Base-by-base conservation (phyloP, 2,797 vertebrate species). In the Agapornis canus region DNA sequence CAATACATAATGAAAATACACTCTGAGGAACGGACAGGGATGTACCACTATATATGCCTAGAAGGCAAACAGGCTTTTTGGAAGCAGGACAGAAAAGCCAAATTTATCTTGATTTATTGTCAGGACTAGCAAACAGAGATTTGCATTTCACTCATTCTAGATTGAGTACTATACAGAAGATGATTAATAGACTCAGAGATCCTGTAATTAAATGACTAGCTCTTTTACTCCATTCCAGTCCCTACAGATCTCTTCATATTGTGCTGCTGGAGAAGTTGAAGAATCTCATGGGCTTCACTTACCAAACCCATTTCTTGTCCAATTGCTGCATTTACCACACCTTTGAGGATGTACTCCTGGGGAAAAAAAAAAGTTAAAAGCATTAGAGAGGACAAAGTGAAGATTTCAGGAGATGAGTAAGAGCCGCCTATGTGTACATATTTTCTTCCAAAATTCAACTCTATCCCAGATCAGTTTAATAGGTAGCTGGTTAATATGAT, bases 331-430 rank as follows among this genome's bases (percentile, higher is more conserved):
- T 99, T 99, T 66, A 99, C 99, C 56, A 99, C 99, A 82, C 99
- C 99, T 96, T 99, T 99, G 91, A 99, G 98, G 86, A 99, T 99
- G 68, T 99, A 99, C 86, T 99, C 99, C 99, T 99, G 81, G 23
- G 94, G 82, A 79, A 43, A 42, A 18, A 42, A 43, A 16, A 16
- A 31, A 21, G 47, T 72, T 20, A 95, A 77, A 81, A 88, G 31
- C 15, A 86, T 60, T 35, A 90, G 64, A 91, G 43, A 90, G 70
- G 35, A 91, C 26, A 64, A 54, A 4, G 18, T 70, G 31, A 94
- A 81, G 54, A 89, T 72, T 82, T 92, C 57, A 69, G 35, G 57
- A 93, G 49, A 68, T 2, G 31, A 2, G 2, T 43, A 72, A 65
- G 27, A 91, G 20, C 11, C n/a, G 32, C 21, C 29, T 63, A 40